phyloP scores from a whole-genome alignment of 92 coral and sea anemone species.

The Anthopleura xanthogrammica region DNA sequence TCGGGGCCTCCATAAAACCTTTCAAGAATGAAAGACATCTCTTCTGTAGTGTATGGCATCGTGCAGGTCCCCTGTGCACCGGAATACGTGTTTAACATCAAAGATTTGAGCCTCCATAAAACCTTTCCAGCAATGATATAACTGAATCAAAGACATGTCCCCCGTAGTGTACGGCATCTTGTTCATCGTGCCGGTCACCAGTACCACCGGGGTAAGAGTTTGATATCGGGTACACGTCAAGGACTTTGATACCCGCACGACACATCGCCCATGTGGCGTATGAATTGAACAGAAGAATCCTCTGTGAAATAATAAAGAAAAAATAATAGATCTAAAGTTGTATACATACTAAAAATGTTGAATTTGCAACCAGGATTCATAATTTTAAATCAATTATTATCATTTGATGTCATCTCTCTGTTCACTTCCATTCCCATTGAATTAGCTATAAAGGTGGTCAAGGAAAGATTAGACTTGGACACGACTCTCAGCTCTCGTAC shows the following conservation, averaged over 20 bases:
- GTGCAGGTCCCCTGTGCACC: neutral
- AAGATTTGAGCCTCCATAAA: constrained; percentile 11
- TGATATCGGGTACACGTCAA: constrained; percentile 44
- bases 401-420: constrained; percentile 45
- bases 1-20: constrained; percentile 11
- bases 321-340: neutral
- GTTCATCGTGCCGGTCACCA: neutral
- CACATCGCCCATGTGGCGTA: constrained; percentile 54
- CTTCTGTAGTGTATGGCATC: constrained; percentile 19
- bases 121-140: constrained; percentile 8
- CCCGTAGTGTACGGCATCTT: constrained; percentile 30
- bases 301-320: constrained; percentile 10
- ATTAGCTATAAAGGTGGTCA: neutral
- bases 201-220: constrained; percentile 44
- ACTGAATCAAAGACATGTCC: constrained; percentile 24
- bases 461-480: neutral
- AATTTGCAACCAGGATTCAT: no score
- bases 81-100: neutral
- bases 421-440: constrained; percentile 47
- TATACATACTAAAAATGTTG: no score
- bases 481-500: neutral
- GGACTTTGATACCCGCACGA: constrained; percentile 37
- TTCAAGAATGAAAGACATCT: constrained; percentile 23
- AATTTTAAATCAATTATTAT: no score
- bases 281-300: constrained; percentile 33